These are phyloP conservation scores for Crenuchus spilurus DNA, from an alignment of 2,797 vertebrate genomes.

Conservation along the genomic window DNA sequence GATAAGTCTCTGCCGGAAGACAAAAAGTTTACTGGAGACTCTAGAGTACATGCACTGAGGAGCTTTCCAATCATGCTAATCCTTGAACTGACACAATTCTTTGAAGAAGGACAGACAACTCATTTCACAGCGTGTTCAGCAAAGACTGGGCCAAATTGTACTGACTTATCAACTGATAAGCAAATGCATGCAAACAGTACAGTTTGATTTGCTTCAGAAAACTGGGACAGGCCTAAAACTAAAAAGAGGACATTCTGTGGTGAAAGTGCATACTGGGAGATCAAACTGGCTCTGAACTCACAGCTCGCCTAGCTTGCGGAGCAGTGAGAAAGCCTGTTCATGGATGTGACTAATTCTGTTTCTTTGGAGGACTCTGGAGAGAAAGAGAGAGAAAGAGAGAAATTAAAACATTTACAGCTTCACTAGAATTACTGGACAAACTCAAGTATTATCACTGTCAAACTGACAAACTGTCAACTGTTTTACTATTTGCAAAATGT, in stretches of 20 bases:
- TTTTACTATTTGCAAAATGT: too few relatives aligned
- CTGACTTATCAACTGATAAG: conserved; percentile 26
- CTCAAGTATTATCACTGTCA: too few relatives aligned
- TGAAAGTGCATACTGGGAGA: conserved; percentile 14
- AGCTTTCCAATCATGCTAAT: neutral
- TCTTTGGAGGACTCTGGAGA: conserved; percentile 84
- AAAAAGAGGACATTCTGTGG: conserved; percentile 33
- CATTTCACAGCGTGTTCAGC: conserved; percentile 12
- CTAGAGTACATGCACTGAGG: neutral
- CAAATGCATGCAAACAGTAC: conserved; percentile 19
- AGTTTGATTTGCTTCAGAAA: conserved; percentile 17
- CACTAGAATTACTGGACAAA: too few relatives aligned
- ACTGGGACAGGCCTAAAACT: conserved; percentile 31
- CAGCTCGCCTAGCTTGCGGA: conserved; percentile 90
- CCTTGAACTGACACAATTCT: conserved; percentile 21
- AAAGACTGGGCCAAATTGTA: conserved; percentile 5
- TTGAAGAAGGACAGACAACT: conserved; percentile 23
- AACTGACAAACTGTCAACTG: too few relatives aligned
- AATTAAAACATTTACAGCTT: too few relatives aligned
- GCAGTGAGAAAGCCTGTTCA: conserved; percentile 87
- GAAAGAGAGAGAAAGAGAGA: neutral
- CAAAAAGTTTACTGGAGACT: conserved; percentile 42
- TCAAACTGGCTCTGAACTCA: conserved; percentile 73
- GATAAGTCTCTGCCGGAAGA: conserved; percentile 87
- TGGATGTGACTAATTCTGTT: conserved; percentile 88